Evolutionary conservation across 2,113 vertebrate species (phyloP), one percentile per base, ranked within the genome.

Genomic region (Labeo catla): DNA sequence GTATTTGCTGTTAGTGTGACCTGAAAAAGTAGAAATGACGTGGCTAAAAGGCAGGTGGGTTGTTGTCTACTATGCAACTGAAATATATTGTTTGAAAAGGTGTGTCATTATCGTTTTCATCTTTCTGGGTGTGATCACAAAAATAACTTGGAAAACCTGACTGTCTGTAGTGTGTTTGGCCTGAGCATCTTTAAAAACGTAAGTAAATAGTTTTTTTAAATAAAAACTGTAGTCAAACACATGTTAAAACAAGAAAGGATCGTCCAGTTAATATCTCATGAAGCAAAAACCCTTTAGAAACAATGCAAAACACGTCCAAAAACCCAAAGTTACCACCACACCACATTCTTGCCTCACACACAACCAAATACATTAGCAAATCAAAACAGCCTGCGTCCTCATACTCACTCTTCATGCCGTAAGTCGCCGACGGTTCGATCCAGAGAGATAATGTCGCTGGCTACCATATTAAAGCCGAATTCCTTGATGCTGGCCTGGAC

Each of bases 381-480:
- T 28, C 8, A 65, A 28, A 52, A 49, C 45, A 11, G 50, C 45
- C 8, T 57, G 68, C 12, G 3, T 54, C 8, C 7, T 50, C 5
- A 81, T 93, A 95, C 98, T 99, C 94, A 99, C 98, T 99, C 97
- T 92, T 99, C 96, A 77, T 99, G 97, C 3, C 98, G 96, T 73
- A 99, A 92, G 89, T 99, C 98, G 86, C 92, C 95, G 91, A 99
- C 92, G 11, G 94, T 97, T 87, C 98, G 95, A 92, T 99, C 98
- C 91, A 99, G 93, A 0, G 98, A 99, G 94, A 99, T 99, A 98
- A 99, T 97, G 89, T 99, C 98, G 86, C 98, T 99, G 52, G 97
- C 98, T 90, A 99, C 98, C 98, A 99, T 99, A 93, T 99, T 99
- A 95, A 99, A 99, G 88, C 98, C 98, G 93, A 99, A 99, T 91